These are phyloP conservation scores for Talpa occidentalis DNA, from an alignment of 2,113 vertebrate species.

Conservation along the genomic window DNA sequence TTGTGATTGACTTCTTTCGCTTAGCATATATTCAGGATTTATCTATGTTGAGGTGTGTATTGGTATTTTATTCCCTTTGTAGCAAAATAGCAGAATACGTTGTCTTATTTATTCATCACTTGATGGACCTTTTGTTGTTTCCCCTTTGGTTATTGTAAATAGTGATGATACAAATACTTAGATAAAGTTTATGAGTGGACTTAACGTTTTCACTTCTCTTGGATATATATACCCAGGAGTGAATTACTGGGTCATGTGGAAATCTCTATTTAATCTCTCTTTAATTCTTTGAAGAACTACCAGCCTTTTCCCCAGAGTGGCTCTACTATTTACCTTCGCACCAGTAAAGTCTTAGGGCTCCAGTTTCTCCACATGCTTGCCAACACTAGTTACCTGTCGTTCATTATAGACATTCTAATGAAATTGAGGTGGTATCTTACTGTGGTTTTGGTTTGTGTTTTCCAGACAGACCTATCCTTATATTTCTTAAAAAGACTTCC, in stretches of 20 bases:
- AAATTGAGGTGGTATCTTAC: not conserved
- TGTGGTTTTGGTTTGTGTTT: constrained; percentile 5
- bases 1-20: not conserved
- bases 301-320: not conserved
- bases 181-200: not conserved
- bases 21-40: not conserved
- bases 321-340: not conserved
- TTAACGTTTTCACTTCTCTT: not conserved
- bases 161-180: not conserved
- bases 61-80: not conserved
- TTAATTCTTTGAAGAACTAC: too few relatives aligned
- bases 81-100: not conserved
- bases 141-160: not conserved
- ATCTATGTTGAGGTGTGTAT: not conserved
- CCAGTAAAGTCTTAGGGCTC: not conserved
- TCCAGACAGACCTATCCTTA: not conserved
- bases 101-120: not conserved
- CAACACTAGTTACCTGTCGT: not conserved
- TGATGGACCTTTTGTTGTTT: not conserved
- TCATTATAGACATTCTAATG: not conserved
- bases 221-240: not conserved
- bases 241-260: not conserved
- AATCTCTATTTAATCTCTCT: too few relatives aligned
- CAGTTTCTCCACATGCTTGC: not conserved
- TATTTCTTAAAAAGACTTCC: not conserved